Evolutionary conservation across 2,888 invertebrate genomes (phyloP).

Genomic region (Hemicrepidius hirtus): DNA sequence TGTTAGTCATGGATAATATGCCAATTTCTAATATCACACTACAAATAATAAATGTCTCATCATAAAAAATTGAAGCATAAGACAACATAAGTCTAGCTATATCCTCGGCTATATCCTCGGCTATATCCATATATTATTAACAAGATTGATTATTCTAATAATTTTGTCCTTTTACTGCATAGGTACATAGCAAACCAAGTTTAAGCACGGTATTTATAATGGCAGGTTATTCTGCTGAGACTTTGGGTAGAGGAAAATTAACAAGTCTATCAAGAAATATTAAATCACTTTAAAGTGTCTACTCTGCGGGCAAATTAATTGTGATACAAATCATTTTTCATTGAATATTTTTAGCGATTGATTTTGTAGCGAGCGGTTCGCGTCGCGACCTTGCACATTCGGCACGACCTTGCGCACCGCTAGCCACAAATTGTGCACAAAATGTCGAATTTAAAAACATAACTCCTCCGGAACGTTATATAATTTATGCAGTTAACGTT

Average conservation of each 20-base stretch:
- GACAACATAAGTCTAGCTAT: no score
- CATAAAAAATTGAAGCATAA: no score
- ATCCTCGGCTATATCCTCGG: no score
- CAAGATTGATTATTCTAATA: no score
- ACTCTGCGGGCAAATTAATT: conserved; percentile 15
- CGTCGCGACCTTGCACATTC: conserved; percentile 47
- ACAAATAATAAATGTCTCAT: no score
- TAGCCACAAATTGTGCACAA: conserved; percentile 45
- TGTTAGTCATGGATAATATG: no score
- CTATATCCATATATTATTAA: no score
- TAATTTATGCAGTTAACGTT: conserved; percentile 38
- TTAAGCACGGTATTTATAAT: no score
- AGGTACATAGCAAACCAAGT: no score
- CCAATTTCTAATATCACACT: no score
- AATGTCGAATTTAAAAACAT: conserved; percentile 48
- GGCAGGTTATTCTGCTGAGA: neutral
- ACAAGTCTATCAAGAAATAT: neutral
- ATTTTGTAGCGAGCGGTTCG: conserved; percentile 46
- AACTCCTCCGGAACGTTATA: conserved; percentile 37
- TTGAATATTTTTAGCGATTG: conserved; percentile 48
- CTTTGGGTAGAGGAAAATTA: neutral
- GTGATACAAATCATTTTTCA: conserved; percentile 31
- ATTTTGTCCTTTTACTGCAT: no score
- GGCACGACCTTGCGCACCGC: conserved; percentile 51
- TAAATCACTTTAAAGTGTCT: conserved; percentile 31